Conservation (phyloP, 1,140 invertebrate species). For the Macrostomum lignano region DNA sequence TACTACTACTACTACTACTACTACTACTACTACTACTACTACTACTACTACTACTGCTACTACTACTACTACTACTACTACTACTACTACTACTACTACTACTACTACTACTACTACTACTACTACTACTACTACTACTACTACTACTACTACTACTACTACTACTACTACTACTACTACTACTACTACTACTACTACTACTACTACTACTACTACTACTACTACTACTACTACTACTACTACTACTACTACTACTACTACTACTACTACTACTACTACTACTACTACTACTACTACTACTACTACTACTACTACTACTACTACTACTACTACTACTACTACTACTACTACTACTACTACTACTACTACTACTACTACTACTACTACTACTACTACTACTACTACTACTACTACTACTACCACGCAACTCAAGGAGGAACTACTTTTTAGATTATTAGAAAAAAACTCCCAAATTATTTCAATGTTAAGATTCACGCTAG, state of each 20-base stretch:
- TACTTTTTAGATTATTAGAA: no score
- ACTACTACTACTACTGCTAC: slow-evolving; percentile 3
- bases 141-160: slow-evolving; percentile 4
- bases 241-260: not conserved
- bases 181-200: not conserved
- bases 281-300: not conserved
- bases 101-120: slow-evolving; percentile 3
- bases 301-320: slow-evolving; percentile 2
- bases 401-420: slow-evolving; percentile 1
- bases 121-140: slow-evolving; percentile 3
- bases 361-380: not conserved
- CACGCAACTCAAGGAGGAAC: no score
- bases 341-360: slow-evolving; percentile 2
- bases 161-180: slow-evolving; percentile 3
- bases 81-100: slow-evolving; percentile 4
- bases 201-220: not conserved
- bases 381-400: not conserved
- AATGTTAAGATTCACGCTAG: no score
- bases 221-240: slow-evolving; percentile 2
- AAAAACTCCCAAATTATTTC: no score
- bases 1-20: slow-evolving; percentile 2
- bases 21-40: slow-evolving; percentile 3
- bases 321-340: not conserved
- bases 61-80: slow-evolving; percentile 3
- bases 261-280: not conserved